Conservation (phyloP, 2,113 vertebrate genomes). For the Sylvia atricapilla region DNA sequence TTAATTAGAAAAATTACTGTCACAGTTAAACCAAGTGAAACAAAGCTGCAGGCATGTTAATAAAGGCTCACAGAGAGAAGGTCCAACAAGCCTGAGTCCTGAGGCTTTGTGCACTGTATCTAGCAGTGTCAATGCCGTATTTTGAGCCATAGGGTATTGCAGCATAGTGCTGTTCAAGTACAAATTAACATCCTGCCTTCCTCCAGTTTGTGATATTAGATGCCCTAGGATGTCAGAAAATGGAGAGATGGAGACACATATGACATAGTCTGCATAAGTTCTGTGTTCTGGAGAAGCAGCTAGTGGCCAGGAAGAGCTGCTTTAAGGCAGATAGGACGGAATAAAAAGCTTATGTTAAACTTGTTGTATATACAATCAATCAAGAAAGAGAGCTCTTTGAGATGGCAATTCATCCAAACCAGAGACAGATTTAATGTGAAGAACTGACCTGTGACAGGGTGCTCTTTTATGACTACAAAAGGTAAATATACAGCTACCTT, state of each 20-base stretch:
- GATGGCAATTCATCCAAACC: not conserved
- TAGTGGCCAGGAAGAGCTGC: not conserved
- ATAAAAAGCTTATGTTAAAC: not conserved
- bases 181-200: not conserved
- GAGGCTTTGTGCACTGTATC: not conserved
- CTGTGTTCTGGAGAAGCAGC: not conserved
- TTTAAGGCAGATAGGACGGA: not conserved
- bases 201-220: not conserved
- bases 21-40: not conserved
- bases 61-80: not conserved
- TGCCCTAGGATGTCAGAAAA: not conserved
- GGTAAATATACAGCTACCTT: not conserved
- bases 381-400: not conserved
- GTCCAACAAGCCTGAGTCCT: not conserved
- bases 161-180: not conserved
- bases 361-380: not conserved
- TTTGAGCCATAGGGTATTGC: not conserved
- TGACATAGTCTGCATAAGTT: not conserved
- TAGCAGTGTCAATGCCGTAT: not conserved
- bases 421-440: not conserved
- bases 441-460: not conserved
- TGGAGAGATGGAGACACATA: not conserved
- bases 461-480: not conserved
- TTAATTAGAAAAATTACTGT: not conserved
- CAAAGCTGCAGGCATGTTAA: not conserved